These are phyloP conservation scores for Magallana gigas DNA, from an alignment of 1,140 invertebrate genomes.

Conservation along the genomic window DNA sequence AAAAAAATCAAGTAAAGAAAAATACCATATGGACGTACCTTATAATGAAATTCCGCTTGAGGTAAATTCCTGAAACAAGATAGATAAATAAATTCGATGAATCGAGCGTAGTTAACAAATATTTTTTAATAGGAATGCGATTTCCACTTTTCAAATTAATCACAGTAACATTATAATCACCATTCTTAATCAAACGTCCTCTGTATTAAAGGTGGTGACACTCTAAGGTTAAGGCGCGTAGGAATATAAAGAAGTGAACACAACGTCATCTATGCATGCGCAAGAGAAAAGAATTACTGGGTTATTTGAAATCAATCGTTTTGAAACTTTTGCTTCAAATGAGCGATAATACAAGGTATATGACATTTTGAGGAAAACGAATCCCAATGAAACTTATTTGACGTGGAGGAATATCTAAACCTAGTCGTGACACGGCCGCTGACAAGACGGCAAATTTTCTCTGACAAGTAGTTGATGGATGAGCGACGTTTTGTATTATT, in stretches of 20 bases:
- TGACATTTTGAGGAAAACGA: background rate
- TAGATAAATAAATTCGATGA: background rate
- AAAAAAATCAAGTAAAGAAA: background rate
- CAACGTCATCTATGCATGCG: background rate
- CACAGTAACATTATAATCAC: slow-evolving; percentile 10
- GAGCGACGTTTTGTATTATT: slow-evolving; percentile 9
- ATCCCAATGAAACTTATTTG: background rate
- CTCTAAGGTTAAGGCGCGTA: slow-evolving; percentile 16
- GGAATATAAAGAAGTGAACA: background rate
- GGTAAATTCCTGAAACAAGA: slow-evolving; percentile 26
- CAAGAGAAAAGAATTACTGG: background rate
- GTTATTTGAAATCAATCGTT: slow-evolving; percentile 32
- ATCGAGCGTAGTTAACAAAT: background rate
- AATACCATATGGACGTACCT: slow-evolving; percentile 24
- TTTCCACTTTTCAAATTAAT: slow-evolving; percentile 13
- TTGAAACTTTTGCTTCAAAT: slow-evolving; percentile 20
- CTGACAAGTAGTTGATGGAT: slow-evolving; percentile 13
- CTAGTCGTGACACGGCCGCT: slow-evolving; percentile 17
- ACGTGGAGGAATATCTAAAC: slow-evolving; percentile 7
- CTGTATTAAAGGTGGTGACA: slow-evolving; percentile 24
- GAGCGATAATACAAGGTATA: background rate
- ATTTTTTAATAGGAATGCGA: background rate
- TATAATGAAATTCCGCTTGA: background rate
- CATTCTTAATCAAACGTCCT: slow-evolving; percentile 28
- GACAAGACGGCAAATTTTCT: slow-evolving; percentile 27